A percentile compares a stretch with the other conserved stretches of the same genome.
Conservation (phyloP, 2,113 vertebrate species). For the Anhinga anhinga region DNA sequence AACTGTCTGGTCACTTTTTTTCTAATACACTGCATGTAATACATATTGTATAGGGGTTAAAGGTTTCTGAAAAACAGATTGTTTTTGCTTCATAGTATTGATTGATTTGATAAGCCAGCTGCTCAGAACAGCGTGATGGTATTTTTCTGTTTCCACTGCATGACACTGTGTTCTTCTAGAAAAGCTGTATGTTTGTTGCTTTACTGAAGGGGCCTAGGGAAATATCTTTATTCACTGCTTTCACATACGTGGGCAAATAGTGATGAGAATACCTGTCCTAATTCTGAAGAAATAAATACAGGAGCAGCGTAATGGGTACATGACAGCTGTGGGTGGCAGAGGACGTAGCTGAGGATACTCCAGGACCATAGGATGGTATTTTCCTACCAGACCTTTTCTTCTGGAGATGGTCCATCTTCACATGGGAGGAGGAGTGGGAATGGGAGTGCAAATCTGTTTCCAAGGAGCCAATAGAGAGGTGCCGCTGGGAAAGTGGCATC, state of each 20-base stretch:
- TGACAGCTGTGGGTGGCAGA: neutral
- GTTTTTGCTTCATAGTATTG: neutral
- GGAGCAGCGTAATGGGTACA: neutral
- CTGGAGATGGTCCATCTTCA: neutral
- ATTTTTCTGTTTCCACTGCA: neutral
- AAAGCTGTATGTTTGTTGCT: neutral
- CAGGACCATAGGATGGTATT: rapidly evolving
- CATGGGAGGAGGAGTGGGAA: neutral
- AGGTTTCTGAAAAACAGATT: constrained; percentile 12
- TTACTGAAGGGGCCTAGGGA: neutral
- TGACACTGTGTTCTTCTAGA: neutral
- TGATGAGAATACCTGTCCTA: neutral
- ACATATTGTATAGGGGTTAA: neutral
- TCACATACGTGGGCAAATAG: neutral
- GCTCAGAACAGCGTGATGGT: neutral
- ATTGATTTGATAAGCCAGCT: neutral
- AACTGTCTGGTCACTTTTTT: neutral
- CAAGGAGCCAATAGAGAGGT: neutral
- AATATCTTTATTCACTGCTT: neutral
- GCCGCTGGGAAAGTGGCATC: neutral
- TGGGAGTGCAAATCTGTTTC: neutral
- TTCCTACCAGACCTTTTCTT: neutral
- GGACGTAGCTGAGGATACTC: neutral
- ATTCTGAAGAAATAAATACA: neutral
- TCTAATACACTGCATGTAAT: neutral